Percentiles rank a stretch among this genome's conserved stretches.
Conservation (phyloP, 2,113 vertebrate species). For the Xyliphius kryptos region DNA sequence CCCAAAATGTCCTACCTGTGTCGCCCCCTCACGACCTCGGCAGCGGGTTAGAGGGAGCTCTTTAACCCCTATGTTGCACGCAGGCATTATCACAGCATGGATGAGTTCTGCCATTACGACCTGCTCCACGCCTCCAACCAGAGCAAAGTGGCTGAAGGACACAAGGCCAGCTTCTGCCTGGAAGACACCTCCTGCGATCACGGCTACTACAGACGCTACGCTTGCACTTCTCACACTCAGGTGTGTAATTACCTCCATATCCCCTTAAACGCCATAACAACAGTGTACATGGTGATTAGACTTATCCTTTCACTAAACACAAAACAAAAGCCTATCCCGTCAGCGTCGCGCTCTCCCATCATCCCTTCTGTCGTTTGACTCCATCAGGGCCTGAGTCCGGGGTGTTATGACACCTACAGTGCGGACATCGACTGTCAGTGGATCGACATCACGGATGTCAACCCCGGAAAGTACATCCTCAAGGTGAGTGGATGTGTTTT, state of each 20-base stretch:
- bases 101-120: conserved; percentile 93
- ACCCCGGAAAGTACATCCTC: conserved; percentile 66
- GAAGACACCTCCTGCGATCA: conserved; percentile 96
- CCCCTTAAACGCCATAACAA: background rate
- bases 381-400: conserved; percentile 66
- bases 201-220: conserved; percentile 85
- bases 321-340: no score
- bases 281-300: no score
- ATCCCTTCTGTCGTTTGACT: no score
- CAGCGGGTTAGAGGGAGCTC: no score
- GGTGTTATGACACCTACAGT: conserved; percentile 69
- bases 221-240: conserved; percentile 92
- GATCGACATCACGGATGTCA: no score
- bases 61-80: conserved; percentile 21
- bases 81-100: conserved; percentile 98
- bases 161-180: conserved; percentile 95
- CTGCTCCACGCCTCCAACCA: conserved; percentile 74
- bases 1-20: no score
- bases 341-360: no score
- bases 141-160: conserved; percentile 85
- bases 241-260: conserved; percentile 47
- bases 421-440: no score
- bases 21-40: no score
- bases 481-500: conserved; percentile 58
- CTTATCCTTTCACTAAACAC: no score